These are phyloP conservation scores for Hoplodrina blanda DNA, from an alignment of 2,888 invertebrate species.

Conservation along the genomic window DNA sequence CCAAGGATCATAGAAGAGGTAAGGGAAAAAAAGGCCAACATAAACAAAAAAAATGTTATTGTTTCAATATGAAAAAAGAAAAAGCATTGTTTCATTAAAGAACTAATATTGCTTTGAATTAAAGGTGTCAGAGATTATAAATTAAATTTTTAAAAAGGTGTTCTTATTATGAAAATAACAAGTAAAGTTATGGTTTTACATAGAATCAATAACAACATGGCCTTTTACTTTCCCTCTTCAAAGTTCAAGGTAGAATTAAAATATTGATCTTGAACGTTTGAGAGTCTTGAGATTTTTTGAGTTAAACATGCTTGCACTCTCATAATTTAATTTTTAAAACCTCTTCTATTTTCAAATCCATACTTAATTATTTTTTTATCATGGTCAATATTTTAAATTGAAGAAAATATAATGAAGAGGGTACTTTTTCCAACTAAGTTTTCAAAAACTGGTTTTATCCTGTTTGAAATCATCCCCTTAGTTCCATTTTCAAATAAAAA, in stretches of 20 bases:
- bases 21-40: neutral
- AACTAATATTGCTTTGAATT: neutral
- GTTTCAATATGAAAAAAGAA: conserved; percentile 1
- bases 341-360: conserved; percentile 5
- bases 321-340: neutral
- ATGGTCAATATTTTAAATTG: neutral
- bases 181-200: conserved; percentile 7
- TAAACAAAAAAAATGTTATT: conserved; percentile 41
- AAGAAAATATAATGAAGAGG: neutral
- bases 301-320: neutral
- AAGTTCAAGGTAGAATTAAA: conserved; percentile 52
- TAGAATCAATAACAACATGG: conserved; percentile 47
- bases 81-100: conserved; percentile 18
- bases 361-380: neutral
- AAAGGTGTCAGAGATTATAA: neutral
- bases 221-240: conserved; percentile 52
- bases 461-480: conserved; percentile 19
- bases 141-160: neutral
- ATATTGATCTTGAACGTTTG: conserved; percentile 31
- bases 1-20: neutral
- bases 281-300: neutral
- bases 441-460: conserved; percentile 14
- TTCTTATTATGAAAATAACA: neutral
- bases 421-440: neutral
- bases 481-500: conserved; percentile 18